Evolutionary conservation across 2,797 vertebrate genomes (phyloP).

Genomic region (Sebastes wilsoni): DNA sequence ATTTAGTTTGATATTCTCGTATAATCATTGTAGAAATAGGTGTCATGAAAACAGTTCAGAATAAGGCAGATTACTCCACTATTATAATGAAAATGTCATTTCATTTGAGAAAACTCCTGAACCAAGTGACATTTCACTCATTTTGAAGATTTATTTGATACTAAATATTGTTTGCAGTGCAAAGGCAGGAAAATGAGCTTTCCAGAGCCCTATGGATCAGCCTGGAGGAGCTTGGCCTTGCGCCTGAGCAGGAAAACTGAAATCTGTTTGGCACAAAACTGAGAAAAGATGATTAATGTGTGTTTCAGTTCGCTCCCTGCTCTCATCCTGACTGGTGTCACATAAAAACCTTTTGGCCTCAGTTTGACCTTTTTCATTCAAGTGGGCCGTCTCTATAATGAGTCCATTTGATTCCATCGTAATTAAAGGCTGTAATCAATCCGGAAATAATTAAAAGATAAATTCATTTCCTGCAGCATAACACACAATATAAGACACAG

Average conservation of each 20-base stretch:
- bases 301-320: slow-evolving; percentile 9
- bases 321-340: slow-evolving; percentile 14
- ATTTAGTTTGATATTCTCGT: not conserved
- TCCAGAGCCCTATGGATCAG: slow-evolving; percentile 67
- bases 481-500: not conserved
- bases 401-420: not conserved
- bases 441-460: slow-evolving; percentile 8
- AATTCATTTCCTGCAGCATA: not conserved
- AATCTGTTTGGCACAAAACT: slow-evolving; percentile 45
- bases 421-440: slow-evolving; percentile 34
- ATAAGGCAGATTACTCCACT: not conserved
- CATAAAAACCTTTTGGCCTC: slow-evolving; percentile 6
- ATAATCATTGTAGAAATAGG: not conserved
- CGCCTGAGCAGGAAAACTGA: slow-evolving; percentile 51
- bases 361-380: slow-evolving; percentile 26
- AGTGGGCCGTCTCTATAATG: slow-evolving; percentile 1
- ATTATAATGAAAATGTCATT: not conserved
- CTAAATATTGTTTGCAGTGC: not conserved
- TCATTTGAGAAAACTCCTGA: not conserved
- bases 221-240: slow-evolving; percentile 43
- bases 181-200: slow-evolving; percentile 58
- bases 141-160: not conserved
- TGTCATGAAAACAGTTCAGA: not conserved
- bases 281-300: slow-evolving; percentile 50
- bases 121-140: not conserved